These are phyloP conservation scores for Rhopalosiphum padi DNA, from an alignment of 1,140 invertebrate genomes.

Conservation along the genomic window DNA sequence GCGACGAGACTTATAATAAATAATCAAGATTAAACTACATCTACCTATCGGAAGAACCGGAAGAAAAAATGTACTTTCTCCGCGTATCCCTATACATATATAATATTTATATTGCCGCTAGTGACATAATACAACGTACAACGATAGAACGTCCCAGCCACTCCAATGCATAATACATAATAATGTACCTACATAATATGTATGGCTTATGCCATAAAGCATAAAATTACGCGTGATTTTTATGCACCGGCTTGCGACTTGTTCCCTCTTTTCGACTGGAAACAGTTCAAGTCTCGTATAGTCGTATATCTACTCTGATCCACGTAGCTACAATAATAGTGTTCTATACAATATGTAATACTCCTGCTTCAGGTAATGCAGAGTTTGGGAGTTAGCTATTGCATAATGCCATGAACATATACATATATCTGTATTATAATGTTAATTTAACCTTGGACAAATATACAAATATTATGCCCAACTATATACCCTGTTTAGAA, in stretches of 20 bases:
- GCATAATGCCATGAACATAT: too few species aligned
- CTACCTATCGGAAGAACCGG: not conserved
- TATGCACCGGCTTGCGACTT: not conserved
- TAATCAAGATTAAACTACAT: not conserved
- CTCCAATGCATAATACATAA: not conserved
- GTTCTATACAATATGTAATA: not conserved
- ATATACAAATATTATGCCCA: too few species aligned
- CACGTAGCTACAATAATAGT: not conserved
- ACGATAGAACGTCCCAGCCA: not conserved
- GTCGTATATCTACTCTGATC: not conserved
- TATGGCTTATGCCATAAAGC: not conserved
- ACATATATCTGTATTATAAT: too few species aligned
- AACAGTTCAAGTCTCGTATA: not conserved
- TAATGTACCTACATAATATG: not conserved
- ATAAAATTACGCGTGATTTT: not conserved
- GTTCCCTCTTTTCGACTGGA: not conserved
- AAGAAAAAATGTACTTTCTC: slow-evolving; percentile 15
- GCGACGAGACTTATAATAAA: not conserved
- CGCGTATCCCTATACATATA: not conserved
- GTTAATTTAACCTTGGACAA: too few species aligned
- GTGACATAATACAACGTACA: not conserved
- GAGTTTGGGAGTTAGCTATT: not conserved
- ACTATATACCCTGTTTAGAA: too few species aligned
- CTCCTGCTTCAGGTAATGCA: not conserved
- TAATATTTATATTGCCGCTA: not conserved